Conservation (phyloP, 2,113 vertebrate species). For the Sciurus niger region DNA sequence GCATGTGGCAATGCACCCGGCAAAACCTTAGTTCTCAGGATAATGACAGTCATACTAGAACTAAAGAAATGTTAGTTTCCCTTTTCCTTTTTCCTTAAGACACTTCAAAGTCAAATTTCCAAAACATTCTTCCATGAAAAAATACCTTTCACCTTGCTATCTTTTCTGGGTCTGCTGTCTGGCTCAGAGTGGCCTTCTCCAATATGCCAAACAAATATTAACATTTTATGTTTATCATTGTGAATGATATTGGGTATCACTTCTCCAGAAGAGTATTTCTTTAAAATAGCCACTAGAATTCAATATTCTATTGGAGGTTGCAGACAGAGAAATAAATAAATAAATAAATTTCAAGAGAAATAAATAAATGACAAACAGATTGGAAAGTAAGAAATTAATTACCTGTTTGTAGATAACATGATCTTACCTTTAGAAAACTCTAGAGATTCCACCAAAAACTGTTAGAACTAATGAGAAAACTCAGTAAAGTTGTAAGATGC, state of each 20-base stretch:
- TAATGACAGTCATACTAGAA: not conserved
- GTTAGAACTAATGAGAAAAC: not conserved
- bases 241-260: constrained; percentile 10
- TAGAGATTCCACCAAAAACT: not conserved
- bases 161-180: not conserved
- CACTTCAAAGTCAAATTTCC: constrained; percentile 27
- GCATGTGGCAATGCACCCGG: too few species aligned
- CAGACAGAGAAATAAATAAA: not conserved
- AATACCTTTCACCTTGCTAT: not conserved
- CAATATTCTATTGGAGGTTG: not conserved
- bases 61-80: constrained; percentile 28
- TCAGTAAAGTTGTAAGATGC: not conserved
- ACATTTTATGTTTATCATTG: not conserved
- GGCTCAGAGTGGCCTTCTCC: not conserved
- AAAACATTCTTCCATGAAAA: not conserved
- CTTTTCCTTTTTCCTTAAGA: not conserved
- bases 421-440: not conserved
- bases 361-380: not conserved
- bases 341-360: not conserved
- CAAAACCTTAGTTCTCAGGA: constrained; percentile 20
- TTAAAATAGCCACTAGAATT: constrained; percentile 23
- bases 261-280: constrained; percentile 26
- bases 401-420: not conserved
- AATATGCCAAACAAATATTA: constrained; percentile 7
- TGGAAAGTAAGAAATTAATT: not conserved